phyloP scores from a whole-genome alignment of 2,113 vertebrate genomes.

The Indri indri region DNA sequence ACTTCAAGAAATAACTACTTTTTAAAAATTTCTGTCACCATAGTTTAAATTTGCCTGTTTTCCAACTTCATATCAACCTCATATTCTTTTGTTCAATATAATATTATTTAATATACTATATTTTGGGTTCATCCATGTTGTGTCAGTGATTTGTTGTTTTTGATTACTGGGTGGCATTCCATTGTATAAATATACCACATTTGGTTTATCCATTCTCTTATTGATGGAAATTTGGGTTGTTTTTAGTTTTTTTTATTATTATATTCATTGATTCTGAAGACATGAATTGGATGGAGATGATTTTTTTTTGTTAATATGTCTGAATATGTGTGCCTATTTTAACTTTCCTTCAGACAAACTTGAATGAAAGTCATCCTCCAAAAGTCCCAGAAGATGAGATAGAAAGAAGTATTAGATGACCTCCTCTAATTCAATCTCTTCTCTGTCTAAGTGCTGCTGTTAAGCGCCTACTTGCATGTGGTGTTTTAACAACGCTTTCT shows the following conservation, averaged over 20 bases:
- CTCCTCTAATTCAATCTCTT: not conserved
- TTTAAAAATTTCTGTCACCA: not conserved
- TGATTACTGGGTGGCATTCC: not conserved
- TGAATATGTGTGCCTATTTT: not conserved
- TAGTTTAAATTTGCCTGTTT: not conserved
- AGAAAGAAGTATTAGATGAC: not conserved
- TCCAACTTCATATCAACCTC: not conserved
- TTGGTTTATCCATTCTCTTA: not conserved
- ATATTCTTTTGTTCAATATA: not conserved
- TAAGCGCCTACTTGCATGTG: rapidly evolving
- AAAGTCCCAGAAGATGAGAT: not conserved
- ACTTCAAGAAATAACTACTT: not conserved
- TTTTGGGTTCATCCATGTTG: not conserved
- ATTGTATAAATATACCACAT: not conserved
- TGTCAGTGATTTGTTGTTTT: not conserved
- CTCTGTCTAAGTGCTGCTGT: not conserved
- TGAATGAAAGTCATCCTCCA: not conserved
- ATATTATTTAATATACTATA: not conserved
- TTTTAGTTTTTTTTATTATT: not conserved
- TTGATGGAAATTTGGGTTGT: not conserved
- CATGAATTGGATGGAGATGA: not conserved
- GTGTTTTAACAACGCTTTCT: not conserved
- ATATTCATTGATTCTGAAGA: not conserved
- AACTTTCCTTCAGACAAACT: not conserved
- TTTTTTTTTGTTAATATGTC: not conserved